Base-by-base conservation (phyloP, 1,140 invertebrate species). In the Drosophila sp. region DNA sequence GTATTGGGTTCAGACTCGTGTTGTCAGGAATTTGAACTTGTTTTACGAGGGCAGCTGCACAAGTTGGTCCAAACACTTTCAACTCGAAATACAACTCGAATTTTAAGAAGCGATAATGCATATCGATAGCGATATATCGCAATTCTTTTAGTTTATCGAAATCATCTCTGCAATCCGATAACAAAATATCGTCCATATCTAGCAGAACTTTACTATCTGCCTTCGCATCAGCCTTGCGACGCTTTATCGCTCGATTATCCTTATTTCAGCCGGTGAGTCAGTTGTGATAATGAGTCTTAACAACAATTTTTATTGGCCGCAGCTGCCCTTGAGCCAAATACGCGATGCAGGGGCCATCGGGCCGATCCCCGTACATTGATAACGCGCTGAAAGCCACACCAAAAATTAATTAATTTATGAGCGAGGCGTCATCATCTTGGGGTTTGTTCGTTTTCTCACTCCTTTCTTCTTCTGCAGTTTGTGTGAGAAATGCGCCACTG, bases 391-490 rank as follows among this genome's bases (percentile, higher is more conserved):
- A 89, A 89, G 85, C 84, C 84, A 89, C 84, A 89, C 85, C 84
- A 78, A 79, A 87, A 89, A 89, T 89, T 89, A 89, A 89, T 89
- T 89, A 89, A 89, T 89, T 89, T 89, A 89, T 90, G 85, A 84
- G 73, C 76, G 60, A 66, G 73, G 70, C 72, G 76, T 70, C 72
- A 56, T 50, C 44, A 50, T 50, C 44, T 50, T 50, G 44, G 44
- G 44, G 44, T 50, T 50, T 50, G 44, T 50, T 50, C 8, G 10
- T 25, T 50, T 5, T 10, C 8, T 17, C 8, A 7, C 23, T 17
- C n/a, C 3, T 17, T 41, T 7, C n/a, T 17, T 41, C 40, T 2
- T 58, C 8, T 41, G 35, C 27, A 23, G 25, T 47, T 68, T 65
- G 70, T 68, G 70, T 87, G 83, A 87, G 79, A 83, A 87, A 89